Conservation (phyloP, 2,888 invertebrate species). For the Candidula unifasciata region DNA sequence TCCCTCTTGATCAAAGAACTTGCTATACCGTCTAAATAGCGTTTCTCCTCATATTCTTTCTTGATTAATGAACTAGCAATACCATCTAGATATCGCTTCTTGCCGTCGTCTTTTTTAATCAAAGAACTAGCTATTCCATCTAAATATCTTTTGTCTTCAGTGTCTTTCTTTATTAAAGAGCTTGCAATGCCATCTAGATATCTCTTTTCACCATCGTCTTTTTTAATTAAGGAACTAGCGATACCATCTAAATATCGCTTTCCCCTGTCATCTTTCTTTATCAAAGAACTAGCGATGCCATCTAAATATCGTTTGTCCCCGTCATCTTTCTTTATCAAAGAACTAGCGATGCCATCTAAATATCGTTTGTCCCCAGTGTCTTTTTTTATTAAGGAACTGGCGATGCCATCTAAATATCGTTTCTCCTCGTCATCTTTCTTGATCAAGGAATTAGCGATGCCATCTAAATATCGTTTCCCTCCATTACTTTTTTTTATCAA, state of each 20-base stretch:
- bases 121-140: constrained; percentile 18
- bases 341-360: constrained; percentile 22
- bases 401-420: constrained; percentile 22
- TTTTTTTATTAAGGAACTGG: constrained; percentile 19
- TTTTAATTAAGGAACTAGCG: constrained; percentile 16
- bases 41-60: not conserved
- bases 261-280: not conserved
- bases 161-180: constrained; percentile 12
- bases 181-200: constrained; percentile 18
- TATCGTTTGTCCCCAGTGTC: constrained; percentile 2
- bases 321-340: constrained; percentile 4
- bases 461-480: constrained; percentile 30
- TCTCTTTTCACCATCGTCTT: not conserved
- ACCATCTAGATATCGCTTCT: constrained; percentile 14
- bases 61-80: constrained; percentile 17
- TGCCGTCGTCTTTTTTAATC: not conserved
- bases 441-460: constrained; percentile 4
- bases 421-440: not conserved
- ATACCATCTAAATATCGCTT: constrained; percentile 27
- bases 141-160: constrained; percentile 8
- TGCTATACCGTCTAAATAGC: not conserved
- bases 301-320: constrained; percentile 12
- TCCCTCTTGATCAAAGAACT: not conserved
- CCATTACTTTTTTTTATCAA: not conserved
- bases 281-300: constrained; percentile 10